phyloP scores from a whole-genome alignment of 2,113 vertebrate genomes.

The Okapia johnstoni region DNA sequence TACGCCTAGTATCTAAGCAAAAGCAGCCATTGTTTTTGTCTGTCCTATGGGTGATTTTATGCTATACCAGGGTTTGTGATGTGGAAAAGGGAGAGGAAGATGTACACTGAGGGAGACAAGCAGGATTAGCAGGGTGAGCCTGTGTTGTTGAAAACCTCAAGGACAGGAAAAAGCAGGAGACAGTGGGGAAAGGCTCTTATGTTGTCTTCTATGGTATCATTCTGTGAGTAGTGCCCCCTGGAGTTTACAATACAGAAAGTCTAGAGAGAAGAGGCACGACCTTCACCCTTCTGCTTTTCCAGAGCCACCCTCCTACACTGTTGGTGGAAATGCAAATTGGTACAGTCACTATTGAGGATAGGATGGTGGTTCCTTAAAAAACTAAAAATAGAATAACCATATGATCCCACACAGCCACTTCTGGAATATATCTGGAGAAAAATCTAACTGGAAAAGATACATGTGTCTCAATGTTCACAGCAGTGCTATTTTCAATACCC shows the following conservation, averaged over 20 bases:
- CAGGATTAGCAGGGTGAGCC: neutral
- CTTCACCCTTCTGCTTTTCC: neutral
- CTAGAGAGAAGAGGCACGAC: neutral
- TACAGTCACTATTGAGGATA: neutral
- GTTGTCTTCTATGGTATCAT: fast-evolving
- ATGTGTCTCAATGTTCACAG: neutral
- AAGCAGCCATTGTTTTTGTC: neutral
- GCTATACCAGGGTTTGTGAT: neutral
- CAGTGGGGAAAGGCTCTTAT: neutral
- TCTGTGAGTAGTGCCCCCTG: neutral
- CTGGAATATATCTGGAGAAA: neutral
- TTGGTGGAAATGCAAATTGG: too few relatives aligned
- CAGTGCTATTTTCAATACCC: neutral
- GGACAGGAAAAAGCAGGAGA: neutral
- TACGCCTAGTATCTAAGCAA: neutral
- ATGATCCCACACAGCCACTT: neutral
- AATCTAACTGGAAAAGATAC: neutral
- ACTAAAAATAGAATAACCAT: neutral
- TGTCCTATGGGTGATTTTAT: neutral
- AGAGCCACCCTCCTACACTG: neutral
- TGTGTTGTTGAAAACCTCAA: neutral
- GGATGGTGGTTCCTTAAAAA: neutral
- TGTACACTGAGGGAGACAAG: neutral
- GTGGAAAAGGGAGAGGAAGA: neutral
- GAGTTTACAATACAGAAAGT: neutral